A percentile compares a stretch with the other conserved stretches of the same genome.
Evolutionary conservation across 2,888 invertebrate species (phyloP).

Genomic region (Caenorhabditis sulstoni): DNA sequence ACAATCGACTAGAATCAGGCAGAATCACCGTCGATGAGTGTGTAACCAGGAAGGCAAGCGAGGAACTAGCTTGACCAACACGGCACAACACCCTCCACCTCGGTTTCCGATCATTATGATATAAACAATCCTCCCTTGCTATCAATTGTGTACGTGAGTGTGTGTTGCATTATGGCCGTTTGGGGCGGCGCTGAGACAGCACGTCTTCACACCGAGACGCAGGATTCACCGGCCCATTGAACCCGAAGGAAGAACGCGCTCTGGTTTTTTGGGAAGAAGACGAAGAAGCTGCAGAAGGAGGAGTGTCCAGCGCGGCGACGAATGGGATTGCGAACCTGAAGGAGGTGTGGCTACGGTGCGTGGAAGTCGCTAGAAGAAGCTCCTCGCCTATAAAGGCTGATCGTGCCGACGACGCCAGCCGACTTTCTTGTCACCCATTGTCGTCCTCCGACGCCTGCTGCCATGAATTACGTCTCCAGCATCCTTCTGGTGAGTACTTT

Average conservation of each 20-base stretch:
- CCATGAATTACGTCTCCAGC: conserved; percentile 43
- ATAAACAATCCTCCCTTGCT: conserved; percentile 38
- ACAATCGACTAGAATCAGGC: too few species aligned
- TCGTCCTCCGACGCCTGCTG: conserved; percentile 27
- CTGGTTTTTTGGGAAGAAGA: conserved; percentile 48
- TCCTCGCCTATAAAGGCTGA: conserved; percentile 42
- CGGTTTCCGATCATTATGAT: conserved; percentile 47
- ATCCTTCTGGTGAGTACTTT: conserved; percentile 50
- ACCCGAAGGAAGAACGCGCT: conserved; percentile 54
- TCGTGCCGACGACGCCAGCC: conserved; percentile 34
- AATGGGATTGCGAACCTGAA: conserved; percentile 59
- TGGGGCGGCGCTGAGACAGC: conserved; percentile 11
- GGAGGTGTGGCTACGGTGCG: conserved; percentile 57
- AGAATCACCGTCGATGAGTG: conserved; percentile 8
- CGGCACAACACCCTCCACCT: conserved; percentile 40
- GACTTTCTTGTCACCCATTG: conserved; percentile 48
- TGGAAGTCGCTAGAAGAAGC: conserved; percentile 34
- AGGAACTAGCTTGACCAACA: conserved; percentile 23
- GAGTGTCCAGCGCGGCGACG: conserved; percentile 31
- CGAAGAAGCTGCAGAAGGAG: conserved; percentile 25
- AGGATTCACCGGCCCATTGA: conserved; percentile 54
- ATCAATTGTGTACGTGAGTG: conserved; percentile 19
- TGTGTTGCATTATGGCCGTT: conserved; percentile 44
- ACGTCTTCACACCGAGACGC: conserved; percentile 25
- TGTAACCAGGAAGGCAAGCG: conserved; percentile 51